These are phyloP conservation scores for Pseudorectes ferrugineus DNA, from an alignment of 2,113 vertebrate species.

Conservation along the genomic window DNA sequence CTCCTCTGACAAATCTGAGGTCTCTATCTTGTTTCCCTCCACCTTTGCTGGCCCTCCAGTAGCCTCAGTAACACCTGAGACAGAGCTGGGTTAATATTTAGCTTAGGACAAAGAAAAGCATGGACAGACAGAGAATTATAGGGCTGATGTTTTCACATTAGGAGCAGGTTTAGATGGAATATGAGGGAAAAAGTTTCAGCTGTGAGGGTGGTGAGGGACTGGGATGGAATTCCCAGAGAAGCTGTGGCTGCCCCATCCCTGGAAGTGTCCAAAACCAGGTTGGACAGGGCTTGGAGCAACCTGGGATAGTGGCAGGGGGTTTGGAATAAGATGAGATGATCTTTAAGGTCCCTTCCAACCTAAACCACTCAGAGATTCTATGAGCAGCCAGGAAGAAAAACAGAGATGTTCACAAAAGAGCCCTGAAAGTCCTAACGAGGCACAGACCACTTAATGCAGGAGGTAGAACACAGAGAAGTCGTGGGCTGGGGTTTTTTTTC, in stretches of 20 bases:
- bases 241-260: neutral
- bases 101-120: fast-evolving
- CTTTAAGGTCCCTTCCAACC: neutral
- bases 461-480: neutral
- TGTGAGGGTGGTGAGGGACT: neutral
- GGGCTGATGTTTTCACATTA: neutral
- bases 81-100: neutral
- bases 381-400: neutral
- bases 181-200: neutral
- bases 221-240: neutral
- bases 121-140: neutral
- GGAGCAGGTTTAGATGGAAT: no score
- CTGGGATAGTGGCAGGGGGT: neutral
- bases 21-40: neutral
- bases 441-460: neutral
- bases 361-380: neutral
- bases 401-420: fast-evolving
- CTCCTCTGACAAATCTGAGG: no score
- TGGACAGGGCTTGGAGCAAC: neutral
- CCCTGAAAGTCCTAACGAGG: neutral
- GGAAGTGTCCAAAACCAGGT: neutral
- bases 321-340: neutral
- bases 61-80: neutral
- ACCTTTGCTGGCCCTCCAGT: neutral
- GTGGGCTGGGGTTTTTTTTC: fast-evolving